A percentile compares a stretch with the other conserved stretches of the same genome.
phyloP scores from a whole-genome alignment of 2,113 vertebrate genomes.

The Salminus brasiliensis region DNA sequence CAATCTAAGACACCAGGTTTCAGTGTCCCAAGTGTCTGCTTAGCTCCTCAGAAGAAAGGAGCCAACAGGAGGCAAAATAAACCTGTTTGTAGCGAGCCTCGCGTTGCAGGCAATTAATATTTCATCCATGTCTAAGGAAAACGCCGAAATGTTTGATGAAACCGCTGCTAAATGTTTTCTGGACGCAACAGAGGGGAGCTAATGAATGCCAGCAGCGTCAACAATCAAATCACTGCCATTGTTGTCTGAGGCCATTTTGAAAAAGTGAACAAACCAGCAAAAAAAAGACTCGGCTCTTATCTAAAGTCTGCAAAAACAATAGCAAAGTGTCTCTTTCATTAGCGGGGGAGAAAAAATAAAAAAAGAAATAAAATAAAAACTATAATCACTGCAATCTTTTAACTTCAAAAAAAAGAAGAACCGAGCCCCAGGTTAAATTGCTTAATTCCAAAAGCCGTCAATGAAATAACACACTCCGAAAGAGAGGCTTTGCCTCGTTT shows the following conservation, averaged over 20 bases:
- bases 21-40: not conserved
- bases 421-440: not conserved
- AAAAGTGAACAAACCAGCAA: not conserved
- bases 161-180: conserved; percentile 4
- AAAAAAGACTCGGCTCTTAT: not conserved
- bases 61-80: too few species aligned
- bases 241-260: not conserved
- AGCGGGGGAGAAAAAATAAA: not conserved
- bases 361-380: not conserved
- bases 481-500: conserved; percentile 1
- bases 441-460: conserved; percentile 6
- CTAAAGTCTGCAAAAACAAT: not conserved
- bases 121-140: not conserved
- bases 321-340: not conserved
- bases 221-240: not conserved
- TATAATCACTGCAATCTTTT: conserved; percentile 12
- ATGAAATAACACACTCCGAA: not conserved
- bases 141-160: conserved; percentile 6
- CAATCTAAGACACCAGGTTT: too few species aligned
- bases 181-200: conserved; percentile 6
- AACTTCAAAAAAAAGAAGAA: conserved; percentile 20
- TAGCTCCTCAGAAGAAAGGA: too few species aligned
- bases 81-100: too few species aligned
- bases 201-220: conserved; percentile 11
- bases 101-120: too few species aligned